These are phyloP conservation scores for Ischnura elegans DNA, from an alignment of 2,888 invertebrate genomes.

Conservation along the genomic window DNA sequence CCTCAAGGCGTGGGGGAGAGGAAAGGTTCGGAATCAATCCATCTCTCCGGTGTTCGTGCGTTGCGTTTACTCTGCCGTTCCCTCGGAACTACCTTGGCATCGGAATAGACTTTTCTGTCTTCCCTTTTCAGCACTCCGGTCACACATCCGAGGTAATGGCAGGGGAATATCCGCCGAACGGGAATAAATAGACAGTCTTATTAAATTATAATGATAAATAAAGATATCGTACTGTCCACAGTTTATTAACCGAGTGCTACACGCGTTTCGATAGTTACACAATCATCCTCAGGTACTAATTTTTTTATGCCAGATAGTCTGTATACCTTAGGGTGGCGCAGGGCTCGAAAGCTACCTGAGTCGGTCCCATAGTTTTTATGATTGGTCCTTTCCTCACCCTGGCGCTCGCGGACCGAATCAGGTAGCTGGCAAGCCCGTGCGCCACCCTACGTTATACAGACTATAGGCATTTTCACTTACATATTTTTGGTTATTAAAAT, in stretches of 20 bases:
- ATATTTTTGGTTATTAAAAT: slow-evolving; percentile 61
- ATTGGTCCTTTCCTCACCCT: too few species aligned
- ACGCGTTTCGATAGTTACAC: too few species aligned
- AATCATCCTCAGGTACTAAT: too few species aligned
- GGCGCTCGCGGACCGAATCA: too few species aligned
- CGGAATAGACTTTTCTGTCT: not conserved
- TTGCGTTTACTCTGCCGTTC: not conserved
- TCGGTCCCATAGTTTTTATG: too few species aligned
- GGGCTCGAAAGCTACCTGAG: not conserved
- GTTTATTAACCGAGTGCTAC: too few species aligned
- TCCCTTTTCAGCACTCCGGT: not conserved
- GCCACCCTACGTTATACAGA: too few species aligned
- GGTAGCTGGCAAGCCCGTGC: not conserved
- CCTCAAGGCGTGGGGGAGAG: not conserved
- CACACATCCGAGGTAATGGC: not conserved
- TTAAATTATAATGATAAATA: too few species aligned
- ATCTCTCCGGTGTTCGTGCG: not conserved
- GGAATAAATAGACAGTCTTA: not conserved
- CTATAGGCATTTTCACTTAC: slow-evolving; percentile 4
- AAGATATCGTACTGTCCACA: too few species aligned
- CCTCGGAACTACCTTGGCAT: not conserved
- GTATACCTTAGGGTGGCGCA: too few species aligned
- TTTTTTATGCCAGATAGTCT: too few species aligned
- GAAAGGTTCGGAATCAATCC: not conserved
- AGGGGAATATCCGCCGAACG: not conserved